Percentiles rank a stretch among this genome's conserved stretches.
phyloP scores from a whole-genome alignment of 2,888 invertebrate species.

The Polyommatus icarus region DNA sequence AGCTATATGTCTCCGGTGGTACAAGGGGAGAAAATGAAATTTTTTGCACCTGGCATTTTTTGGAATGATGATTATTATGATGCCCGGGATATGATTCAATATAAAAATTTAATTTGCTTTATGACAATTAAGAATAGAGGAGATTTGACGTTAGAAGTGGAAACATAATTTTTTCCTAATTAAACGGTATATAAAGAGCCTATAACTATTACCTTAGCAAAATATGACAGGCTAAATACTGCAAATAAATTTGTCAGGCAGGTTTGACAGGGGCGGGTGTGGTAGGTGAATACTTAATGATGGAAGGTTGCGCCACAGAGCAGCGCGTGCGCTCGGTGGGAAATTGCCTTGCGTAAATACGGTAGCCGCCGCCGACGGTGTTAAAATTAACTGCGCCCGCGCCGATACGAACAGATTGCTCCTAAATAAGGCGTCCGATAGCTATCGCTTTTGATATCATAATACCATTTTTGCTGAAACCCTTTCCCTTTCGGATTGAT shows the following conservation, averaged over 20 bases:
- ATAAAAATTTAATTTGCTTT: background rate
- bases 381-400: slow-evolving; percentile 40
- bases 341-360: slow-evolving; percentile 75
- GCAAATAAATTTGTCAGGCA: slow-evolving; percentile 34
- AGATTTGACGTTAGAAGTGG: no score
- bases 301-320: slow-evolving; percentile 70
- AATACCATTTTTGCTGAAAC: slow-evolving; percentile 34
- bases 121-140: background rate
- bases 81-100: background rate
- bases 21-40: no score
- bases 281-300: slow-evolving; percentile 67
- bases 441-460: slow-evolving; percentile 40
- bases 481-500: slow-evolving; percentile 22
- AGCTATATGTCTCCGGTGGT: no score
- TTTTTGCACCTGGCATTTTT: no score
- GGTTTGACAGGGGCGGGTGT: slow-evolving; percentile 51
- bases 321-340: slow-evolving; percentile 66
- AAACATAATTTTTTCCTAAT: background rate
- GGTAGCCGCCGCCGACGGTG: slow-evolving; percentile 50
- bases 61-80: no score
- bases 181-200: background rate
- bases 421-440: slow-evolving; percentile 41
- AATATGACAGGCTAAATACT: background rate
- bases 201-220: background rate
- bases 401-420: slow-evolving; percentile 39